Conservation (phyloP, 2,888 invertebrate genomes). For the Epirrita christyi region DNA sequence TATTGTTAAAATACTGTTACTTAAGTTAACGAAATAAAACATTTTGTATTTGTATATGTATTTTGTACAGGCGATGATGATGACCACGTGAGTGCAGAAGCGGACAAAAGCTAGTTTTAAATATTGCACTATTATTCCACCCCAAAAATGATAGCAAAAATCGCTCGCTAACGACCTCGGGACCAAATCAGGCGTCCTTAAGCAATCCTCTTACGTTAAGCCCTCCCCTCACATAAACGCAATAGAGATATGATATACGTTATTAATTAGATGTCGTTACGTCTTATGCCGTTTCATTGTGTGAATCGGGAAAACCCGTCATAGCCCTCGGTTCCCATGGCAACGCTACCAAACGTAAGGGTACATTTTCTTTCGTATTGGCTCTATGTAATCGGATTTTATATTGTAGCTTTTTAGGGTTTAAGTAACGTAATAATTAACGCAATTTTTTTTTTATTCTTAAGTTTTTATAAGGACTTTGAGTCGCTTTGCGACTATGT, state of each 20-base stretch:
- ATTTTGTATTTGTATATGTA: no score
- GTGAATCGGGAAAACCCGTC: slow-evolving; percentile 64
- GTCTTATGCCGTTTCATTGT: slow-evolving; percentile 81
- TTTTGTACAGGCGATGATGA: no score
- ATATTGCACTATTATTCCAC: slow-evolving; percentile 20
- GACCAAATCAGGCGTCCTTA: slow-evolving; percentile 76
- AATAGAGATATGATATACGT: slow-evolving; percentile 83
- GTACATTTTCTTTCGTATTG: slow-evolving; percentile 3
- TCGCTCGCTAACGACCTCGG: slow-evolving; percentile 66
- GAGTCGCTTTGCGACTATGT: no score
- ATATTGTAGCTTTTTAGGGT: neutral
- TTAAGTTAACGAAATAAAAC: no score
- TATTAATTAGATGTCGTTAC: slow-evolving; percentile 83
- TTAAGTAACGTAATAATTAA: no score
- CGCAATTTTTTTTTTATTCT: no score
- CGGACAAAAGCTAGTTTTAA: slow-evolving; percentile 4
- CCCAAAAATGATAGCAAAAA: slow-evolving; percentile 59
- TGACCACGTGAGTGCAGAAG: no score
- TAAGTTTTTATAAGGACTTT: no score
- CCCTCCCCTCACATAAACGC: slow-evolving; percentile 68
- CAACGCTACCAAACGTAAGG: slow-evolving; percentile 37
- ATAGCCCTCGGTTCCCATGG: slow-evolving; percentile 60
- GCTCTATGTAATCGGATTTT: neutral
- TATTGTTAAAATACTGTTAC: no score
- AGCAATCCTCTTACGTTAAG: slow-evolving; percentile 80